Evolutionary conservation across 2,113 vertebrate species (phyloP).

Genomic region (Todiramphus chloris): DNA sequence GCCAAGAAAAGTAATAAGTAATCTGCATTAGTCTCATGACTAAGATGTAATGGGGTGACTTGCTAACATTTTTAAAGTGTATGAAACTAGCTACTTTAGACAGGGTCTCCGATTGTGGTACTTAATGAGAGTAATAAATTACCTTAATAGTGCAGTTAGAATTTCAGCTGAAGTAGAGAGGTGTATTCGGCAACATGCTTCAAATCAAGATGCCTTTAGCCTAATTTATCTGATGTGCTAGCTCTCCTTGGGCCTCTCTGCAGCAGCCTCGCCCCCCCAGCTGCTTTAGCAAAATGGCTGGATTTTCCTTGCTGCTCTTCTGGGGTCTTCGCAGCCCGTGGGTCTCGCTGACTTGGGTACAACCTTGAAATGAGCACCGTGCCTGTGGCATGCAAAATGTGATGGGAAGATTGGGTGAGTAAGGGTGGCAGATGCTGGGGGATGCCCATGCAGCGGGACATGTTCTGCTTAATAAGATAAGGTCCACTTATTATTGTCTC

Average conservation of each 20-base stretch:
- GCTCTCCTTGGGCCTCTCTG: background rate
- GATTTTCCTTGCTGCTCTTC: background rate
- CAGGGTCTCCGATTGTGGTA: conserved; percentile 17
- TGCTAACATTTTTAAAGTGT: conserved; percentile 46
- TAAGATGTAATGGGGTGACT: conserved; percentile 58
- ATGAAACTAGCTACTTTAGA: conserved; percentile 37
- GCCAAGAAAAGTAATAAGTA: conserved; percentile 63
- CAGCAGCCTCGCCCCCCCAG: background rate
- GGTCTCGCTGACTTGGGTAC: background rate
- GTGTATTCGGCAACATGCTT: conserved; percentile 48
- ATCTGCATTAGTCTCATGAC: conserved; percentile 61
- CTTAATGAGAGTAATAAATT: conserved; percentile 65
- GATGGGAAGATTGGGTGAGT: background rate
- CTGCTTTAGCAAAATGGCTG: background rate
- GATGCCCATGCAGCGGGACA: background rate
- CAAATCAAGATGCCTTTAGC: conserved; percentile 48
- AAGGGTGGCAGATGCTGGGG: conserved; percentile 12
- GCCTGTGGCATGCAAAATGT: background rate
- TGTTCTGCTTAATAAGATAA: background rate
- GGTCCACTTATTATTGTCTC: background rate
- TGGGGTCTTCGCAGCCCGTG: background rate
- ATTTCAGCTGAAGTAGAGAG: conserved; percentile 24
- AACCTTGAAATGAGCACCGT: background rate
- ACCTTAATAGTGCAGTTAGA: conserved; percentile 26
- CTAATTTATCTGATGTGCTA: background rate